Base-by-base conservation (phyloP, 2,797 vertebrate genomes). In the Diplodus puntazzo region DNA sequence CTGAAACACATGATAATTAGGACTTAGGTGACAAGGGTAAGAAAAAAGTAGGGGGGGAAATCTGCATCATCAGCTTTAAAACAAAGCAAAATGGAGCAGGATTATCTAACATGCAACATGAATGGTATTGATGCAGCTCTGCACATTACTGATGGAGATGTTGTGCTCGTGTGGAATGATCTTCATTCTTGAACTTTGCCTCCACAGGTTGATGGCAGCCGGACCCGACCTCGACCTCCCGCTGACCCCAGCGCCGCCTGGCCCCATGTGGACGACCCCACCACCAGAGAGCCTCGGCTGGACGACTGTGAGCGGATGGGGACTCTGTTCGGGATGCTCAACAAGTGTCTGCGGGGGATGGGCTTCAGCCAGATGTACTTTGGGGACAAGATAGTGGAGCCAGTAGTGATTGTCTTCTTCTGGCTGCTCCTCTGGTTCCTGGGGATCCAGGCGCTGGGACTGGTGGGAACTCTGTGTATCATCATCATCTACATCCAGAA, bases 401-500 rank as follows among this genome's bases (percentile, higher is more conserved):
- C 98, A 0, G 97, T 99, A 2, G 94, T 99, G 71, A 91, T 99
- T 23, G 78, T 99, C 55, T 94, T 98, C 91, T 99, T 99, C 92
- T 99, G 97, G 97, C 73, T 96, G 68, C 96, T 99, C 93, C 95
- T 99, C 57, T 98, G 98, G 97, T 99, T 99, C 89, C 95, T 99
- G 59, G 98, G 98, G 11, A 92, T 99, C 17, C 97, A 98, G 92
- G 97, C 98, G 27, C 94, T 99, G 58, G 97, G 97, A 74, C 95
- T 99, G 12, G 98, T 99, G 78, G 97, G 97, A 81, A 96, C 97
- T 79, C 94, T 99, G 83, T 99, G 98, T 94, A 96, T 99, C 90
- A 97, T 99, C 85, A 98, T 99, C 92, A 97, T 99, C 94, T 98
- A 97, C 89, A 97, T 99, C 74, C 98, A 99, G 80, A 96, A 98